These are phyloP conservation scores for Odontomachus brunneus DNA, from an alignment of 1,140 invertebrate genomes.

Conservation along the genomic window DNA sequence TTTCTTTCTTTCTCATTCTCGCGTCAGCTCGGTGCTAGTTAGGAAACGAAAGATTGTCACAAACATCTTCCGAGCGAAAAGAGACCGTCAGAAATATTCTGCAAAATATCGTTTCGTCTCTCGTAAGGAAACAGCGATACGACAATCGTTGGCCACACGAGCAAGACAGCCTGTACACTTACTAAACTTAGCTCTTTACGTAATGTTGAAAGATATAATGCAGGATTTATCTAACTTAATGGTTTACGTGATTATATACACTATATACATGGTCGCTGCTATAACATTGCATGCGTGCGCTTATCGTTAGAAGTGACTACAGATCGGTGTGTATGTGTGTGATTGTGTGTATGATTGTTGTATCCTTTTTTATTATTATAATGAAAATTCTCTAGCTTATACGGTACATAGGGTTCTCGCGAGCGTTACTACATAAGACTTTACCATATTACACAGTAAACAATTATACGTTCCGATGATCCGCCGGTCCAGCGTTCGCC, in stretches of 20 bases:
- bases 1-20: background rate
- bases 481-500: slow-evolving; percentile 64
- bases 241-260: slow-evolving; percentile 80
- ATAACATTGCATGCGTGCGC: slow-evolving; percentile 70
- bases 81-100: slow-evolving; percentile 50
- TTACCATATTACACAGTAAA: slow-evolving; percentile 70
- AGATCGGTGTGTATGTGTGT: slow-evolving; percentile 63
- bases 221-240: slow-evolving; percentile 78
- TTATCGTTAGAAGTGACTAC: slow-evolving; percentile 72
- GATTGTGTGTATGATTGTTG: slow-evolving; percentile 60
- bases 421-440: slow-evolving; percentile 70
- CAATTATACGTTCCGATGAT: slow-evolving; percentile 67
- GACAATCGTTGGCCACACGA: slow-evolving; percentile 74
- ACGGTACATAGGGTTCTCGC: slow-evolving; percentile 72
- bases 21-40: background rate
- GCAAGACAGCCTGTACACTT: slow-evolving; percentile 70
- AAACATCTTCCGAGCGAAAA: slow-evolving; percentile 57
- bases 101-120: slow-evolving; percentile 66
- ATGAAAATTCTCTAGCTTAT: slow-evolving; percentile 79
- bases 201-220: slow-evolving; percentile 84
- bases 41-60: slow-evolving; percentile 23
- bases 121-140: slow-evolving; percentile 66
- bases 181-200: slow-evolving; percentile 79
- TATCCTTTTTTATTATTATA: slow-evolving; percentile 38
- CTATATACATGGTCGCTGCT: slow-evolving; percentile 80